A percentile compares a stretch with the other conserved stretches of the same genome.
Evolutionary conservation across 1,140 invertebrate species (phyloP).

Genomic region (Diprion similis): DNA sequence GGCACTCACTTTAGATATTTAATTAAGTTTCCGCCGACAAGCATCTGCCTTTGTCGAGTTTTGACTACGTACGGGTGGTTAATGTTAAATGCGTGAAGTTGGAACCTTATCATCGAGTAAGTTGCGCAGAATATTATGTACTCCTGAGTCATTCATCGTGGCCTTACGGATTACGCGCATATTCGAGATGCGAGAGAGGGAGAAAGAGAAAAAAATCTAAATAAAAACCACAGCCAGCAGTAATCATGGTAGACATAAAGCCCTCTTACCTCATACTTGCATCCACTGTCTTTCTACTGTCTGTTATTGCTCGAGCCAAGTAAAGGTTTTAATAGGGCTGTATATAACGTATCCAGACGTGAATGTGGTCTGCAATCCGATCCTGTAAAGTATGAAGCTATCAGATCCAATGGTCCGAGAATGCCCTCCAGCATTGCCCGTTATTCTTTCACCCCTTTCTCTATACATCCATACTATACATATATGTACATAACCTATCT

Average conservation of each 20-base stretch:
- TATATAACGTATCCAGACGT: constrained; percentile 47
- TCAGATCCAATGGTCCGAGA: constrained; percentile 57
- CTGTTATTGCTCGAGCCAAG: constrained; percentile 46
- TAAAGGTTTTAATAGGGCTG: constrained; percentile 45
- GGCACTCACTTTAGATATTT: constrained; percentile 62
- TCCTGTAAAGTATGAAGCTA: constrained; percentile 60
- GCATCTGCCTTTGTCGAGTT: constrained; percentile 29
- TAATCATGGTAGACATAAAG: no score
- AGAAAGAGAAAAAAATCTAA: no score
- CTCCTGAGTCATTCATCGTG: no score
- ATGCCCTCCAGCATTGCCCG: constrained; percentile 55
- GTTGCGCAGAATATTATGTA: no score
- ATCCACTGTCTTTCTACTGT: constrained; percentile 38
- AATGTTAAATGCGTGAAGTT: not conserved
- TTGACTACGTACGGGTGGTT: not conserved
- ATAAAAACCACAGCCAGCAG: no score
- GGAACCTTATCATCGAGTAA: no score
- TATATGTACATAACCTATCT: not conserved
- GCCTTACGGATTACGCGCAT: no score
- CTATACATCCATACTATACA: constrained; percentile 21
- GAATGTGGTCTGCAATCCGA: constrained; percentile 52
- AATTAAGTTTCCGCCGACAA: constrained; percentile 62
- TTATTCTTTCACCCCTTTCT: constrained; percentile 55
- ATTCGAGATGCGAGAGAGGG: no score
- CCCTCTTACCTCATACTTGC: not conserved